Evolutionary conservation across 2,797 vertebrate genomes (phyloP).

Genomic region (Capromys pilorides): DNA sequence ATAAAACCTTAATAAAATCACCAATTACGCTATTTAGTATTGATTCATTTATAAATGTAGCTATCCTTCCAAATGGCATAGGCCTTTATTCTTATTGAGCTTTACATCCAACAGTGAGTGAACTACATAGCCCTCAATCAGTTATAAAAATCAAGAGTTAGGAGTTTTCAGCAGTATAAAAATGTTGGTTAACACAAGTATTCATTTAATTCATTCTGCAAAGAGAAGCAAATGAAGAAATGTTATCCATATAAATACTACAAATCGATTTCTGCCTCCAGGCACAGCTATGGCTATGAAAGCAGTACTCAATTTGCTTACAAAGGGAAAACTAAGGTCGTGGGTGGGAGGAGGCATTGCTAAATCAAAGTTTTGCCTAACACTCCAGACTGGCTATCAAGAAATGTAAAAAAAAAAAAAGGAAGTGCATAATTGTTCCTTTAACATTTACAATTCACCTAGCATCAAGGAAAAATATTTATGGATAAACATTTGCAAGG

Average conservation of each 20-base stretch:
- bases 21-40: slow-evolving; percentile 74
- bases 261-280: slow-evolving; percentile 4
- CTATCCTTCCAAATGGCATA: background rate
- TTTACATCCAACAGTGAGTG: slow-evolving; percentile 26
- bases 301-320: background rate
- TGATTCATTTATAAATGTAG: slow-evolving; percentile 65
- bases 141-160: background rate
- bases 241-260: slow-evolving; percentile 7
- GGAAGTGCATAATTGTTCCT: slow-evolving; percentile 4
- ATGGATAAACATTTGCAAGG: background rate
- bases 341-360: background rate
- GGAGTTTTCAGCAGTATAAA: slow-evolving; percentile 24
- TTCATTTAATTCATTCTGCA: background rate
- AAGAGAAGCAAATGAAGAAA: slow-evolving; percentile 52
- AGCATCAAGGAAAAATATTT: background rate
- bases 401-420: slow-evolving; percentile 9
- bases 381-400: background rate
- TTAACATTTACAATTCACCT: background rate
- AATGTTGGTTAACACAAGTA: slow-evolving; percentile 19
- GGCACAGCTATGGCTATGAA: background rate
- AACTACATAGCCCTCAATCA: slow-evolving; percentile 18
- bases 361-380: background rate
- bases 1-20: background rate
- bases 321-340: background rate
- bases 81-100: background rate